Base-by-base conservation (phyloP, 2,113 vertebrate genomes). In the Catharus bicknelli region DNA sequence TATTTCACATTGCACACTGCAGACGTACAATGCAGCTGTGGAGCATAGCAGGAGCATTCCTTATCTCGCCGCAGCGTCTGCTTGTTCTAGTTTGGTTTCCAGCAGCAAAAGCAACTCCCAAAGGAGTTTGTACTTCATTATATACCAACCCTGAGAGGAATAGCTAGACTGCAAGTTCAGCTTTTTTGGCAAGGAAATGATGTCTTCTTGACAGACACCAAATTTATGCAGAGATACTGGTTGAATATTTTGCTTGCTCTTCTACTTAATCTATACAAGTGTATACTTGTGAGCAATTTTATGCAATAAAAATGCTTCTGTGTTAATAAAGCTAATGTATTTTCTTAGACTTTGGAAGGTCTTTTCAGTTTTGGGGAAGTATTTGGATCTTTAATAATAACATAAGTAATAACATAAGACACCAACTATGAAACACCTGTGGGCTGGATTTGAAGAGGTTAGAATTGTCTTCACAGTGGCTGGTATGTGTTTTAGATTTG, bases 71-170 rank as follows among this genome's bases (percentile, higher is more conserved):
- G 0, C 20, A 95, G 94, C 72, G 72, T 95, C 94, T 97, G 91
- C 77, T 94, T 95, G 90, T 54, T 95, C 83, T 75, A 88, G 63
- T 93, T 94, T 93, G 83, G 95, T 95, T 97, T 96, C 80, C 90
- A 92, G 85, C 92, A 94, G 75, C 83, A 96, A 90, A 95, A 91
- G 54, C 58, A 68, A 59, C 82, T 95, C 96, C 81, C 92, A 83
- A 1, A 26, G 82, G 95, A 88, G 47, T 88, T 87, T 80, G 13
- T 68, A 70, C 68, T 88, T 93, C 69, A 58, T 95, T 90, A 74
- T 89, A 90, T 75, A 83, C 48, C 77, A 95, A 12, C 58, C 54
- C 55, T 30, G 75, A 91, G 68, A 92, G 72, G 62, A 88, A 83
- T 18, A 81, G 75, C 80, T 73, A 94, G 51, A 54, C 30, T 88